Evolutionary conservation across 2,888 invertebrate genomes (phyloP).

Genomic region (Habrosyne pyritoides): DNA sequence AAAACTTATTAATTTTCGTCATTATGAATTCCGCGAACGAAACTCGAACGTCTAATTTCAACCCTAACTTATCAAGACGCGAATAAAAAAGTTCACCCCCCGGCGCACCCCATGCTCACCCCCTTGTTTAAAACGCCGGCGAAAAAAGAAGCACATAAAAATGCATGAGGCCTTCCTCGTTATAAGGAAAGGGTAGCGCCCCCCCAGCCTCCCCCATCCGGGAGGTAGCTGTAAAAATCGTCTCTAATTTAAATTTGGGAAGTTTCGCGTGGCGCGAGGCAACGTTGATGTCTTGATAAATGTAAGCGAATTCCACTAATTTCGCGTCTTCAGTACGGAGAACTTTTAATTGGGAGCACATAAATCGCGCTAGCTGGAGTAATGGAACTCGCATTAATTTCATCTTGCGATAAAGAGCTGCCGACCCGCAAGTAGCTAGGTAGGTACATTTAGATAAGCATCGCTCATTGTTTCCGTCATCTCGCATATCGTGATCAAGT

Average conservation of each 20-base stretch:
- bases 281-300: constrained; percentile 83
- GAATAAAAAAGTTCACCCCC: constrained; percentile 83
- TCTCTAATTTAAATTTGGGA: constrained; percentile 84
- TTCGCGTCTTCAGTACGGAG: constrained; percentile 74
- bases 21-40: constrained; percentile 84
- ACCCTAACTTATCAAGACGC: constrained; percentile 85
- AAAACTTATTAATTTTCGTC: constrained; percentile 84
- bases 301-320: constrained; percentile 81
- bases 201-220: constrained; percentile 61
- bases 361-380: constrained; percentile 67
- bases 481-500: constrained; percentile 21
- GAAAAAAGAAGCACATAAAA: constrained; percentile 85
- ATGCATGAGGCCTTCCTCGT: constrained; percentile 85
- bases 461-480: constrained; percentile 72
- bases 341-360: constrained; percentile 82
- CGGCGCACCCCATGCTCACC: constrained; percentile 77
- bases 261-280: constrained; percentile 79
- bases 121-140: constrained; percentile 84
- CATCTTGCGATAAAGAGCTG: constrained; percentile 69
- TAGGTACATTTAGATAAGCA: constrained; percentile 72
- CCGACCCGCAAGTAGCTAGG: constrained; percentile 47
- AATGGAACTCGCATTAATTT: constrained; percentile 77
- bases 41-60: constrained; percentile 84
- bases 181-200: constrained; percentile 83
- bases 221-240: constrained; percentile 84